Base-by-base conservation (phyloP, 2,797 vertebrate species). In the Podarcis siculus region DNA sequence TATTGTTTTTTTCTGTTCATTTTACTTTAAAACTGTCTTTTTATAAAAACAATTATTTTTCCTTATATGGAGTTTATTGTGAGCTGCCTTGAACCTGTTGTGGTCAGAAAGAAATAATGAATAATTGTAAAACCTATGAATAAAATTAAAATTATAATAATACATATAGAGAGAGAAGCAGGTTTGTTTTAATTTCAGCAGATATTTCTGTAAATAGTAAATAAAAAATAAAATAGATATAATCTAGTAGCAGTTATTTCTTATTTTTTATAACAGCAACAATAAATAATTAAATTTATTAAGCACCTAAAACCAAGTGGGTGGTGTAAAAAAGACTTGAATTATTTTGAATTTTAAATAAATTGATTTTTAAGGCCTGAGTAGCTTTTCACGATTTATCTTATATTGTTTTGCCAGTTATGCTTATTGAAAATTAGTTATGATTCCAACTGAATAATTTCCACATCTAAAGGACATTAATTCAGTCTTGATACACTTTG, bases 401-500 rank as follows among this genome's bases (percentile, higher is more conserved):
- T 67, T 86, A 23, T 1, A n/a, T 0, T 77, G 10, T 83, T 39
- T 67, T 45, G 71, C 76, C 78, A 27, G 17, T 86, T 78, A 86
- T 79, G 67, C 69, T 91, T 87, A 88, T 77, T 89, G 55, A 67
- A 89, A 93, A 95, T 92, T 85, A 90, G 17, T 85, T 85, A 58
- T 66, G 71, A 92, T 79, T 72, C 79, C 90, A 39, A 88, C 69
- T 86, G 87, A 90, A 89, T 88, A 77, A 85, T 92, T 92, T 89
- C 77, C 58, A 64, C 81, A 61, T 85, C 42, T 82, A 89, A 91
- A 92, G 42, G 91, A 90, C 86, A 73, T 90, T 89, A 72, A 45
- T 78, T 89, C 69, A 66, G 80, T 80, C 61, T 94, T 89, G 90
- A 67, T 87, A 75, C 13, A 89, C 93, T 94, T 92, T 91, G 86